Base-by-base conservation (phyloP, 1,140 invertebrate genomes). In the Apolygus lucorum region DNA sequence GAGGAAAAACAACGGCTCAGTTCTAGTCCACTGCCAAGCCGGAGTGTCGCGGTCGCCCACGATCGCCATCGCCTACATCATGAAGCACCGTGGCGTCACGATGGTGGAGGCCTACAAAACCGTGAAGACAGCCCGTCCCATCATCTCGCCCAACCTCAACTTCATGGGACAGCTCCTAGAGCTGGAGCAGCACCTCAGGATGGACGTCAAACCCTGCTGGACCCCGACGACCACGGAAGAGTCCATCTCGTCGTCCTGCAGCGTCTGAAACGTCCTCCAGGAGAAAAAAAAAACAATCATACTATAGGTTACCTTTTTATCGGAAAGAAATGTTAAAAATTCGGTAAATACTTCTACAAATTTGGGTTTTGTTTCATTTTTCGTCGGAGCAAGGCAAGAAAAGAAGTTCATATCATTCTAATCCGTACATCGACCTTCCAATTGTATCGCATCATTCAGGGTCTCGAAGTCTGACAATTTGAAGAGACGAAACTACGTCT, bases 121-220 rank as follows among this genome's bases (percentile, higher is more conserved):
- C 75, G 94, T 98, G 42, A 94, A 96, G 77, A 84, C 84, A 62
- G 87, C 88, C 62, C 83, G 95, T 63, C 86, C 88, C 28, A 96
- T 97, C 78, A 96, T 98, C 74, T 95, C 93, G 63, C 95, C 95
- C 0, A 96, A 99, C 80, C 86, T 98, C 62, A 98, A 98, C 78
- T 99, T 99, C 80, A 95, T 99, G 88, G 93, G 90, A 11, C 95
- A 98, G 79, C 82, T 99, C 73, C 81, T 93, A 42, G 92, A 97
- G 76, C 85, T 93, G 74, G 93, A 96, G 77, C 86, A 91, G 74
- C 84, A 81, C 68, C 77, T 90, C 70, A 81, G 82, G 27, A 83
- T 79, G 70, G 27, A 75, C 27, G 2, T 27, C 70, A 66, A 66
- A 66, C 28, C 64, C 28, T 34, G 64, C 28, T 66, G 64, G 64